phyloP scores from a whole-genome alignment of 2,113 vertebrate species.

The Eonycteris spelaea region DNA sequence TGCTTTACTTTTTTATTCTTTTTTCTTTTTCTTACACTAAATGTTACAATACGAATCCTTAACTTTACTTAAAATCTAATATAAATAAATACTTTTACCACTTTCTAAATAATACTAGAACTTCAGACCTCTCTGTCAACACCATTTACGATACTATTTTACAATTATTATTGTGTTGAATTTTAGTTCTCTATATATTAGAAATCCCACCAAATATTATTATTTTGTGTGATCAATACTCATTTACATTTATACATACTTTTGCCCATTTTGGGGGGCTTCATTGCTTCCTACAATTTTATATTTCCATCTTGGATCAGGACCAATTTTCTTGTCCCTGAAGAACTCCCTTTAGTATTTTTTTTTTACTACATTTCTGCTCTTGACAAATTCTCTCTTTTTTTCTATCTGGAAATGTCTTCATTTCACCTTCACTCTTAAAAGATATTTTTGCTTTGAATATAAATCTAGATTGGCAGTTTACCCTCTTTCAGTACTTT shows the following conservation, averaged over 20 bases:
- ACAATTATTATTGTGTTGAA: background rate
- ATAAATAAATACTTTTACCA: background rate
- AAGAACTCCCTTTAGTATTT: background rate
- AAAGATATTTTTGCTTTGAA: conserved; percentile 10
- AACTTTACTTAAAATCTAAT: background rate
- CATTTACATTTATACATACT: background rate
- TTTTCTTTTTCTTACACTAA: background rate
- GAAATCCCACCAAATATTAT: background rate
- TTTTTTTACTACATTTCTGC: background rate
- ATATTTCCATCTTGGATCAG: background rate
- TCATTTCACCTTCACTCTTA: conserved; percentile 19
- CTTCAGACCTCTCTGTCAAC: background rate
- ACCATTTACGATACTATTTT: background rate
- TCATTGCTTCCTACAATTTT: background rate
- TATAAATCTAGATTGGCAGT: background rate
- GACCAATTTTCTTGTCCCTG: background rate
- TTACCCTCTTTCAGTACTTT: background rate
- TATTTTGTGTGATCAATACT: background rate
- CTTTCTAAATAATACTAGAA: background rate
- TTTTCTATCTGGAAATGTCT: background rate
- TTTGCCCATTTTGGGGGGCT: background rate
- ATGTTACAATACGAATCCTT: background rate
- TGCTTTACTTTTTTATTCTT: background rate
- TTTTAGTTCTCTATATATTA: background rate
- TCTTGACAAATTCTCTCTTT: background rate